These are phyloP conservation scores for Cotesia vestalis DNA, from an alignment of 1,140 invertebrate genomes.

Conservation along the genomic window DNA sequence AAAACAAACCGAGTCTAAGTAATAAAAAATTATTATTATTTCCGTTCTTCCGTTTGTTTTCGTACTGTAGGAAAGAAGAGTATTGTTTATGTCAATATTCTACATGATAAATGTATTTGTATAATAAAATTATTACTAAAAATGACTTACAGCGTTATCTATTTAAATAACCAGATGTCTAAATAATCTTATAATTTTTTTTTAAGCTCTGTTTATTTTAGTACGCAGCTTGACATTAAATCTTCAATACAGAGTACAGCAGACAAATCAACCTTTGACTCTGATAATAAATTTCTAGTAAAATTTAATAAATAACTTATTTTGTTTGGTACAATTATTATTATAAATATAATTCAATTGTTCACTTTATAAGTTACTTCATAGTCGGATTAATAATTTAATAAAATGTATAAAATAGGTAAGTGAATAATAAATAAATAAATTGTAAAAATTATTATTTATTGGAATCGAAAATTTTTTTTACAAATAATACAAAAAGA, in stretches of 20 bases:
- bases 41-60: no score
- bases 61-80: no score
- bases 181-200: neutral
- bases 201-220: neutral
- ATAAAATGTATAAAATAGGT: neutral
- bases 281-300: neutral
- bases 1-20: no score
- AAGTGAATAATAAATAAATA: no score
- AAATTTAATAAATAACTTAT: no score
- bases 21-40: no score
- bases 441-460: neutral
- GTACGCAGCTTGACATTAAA: neutral
- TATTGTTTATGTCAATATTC: neutral
- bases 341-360: no score
- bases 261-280: neutral
- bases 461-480: conserved; percentile 1
- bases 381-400: neutral
- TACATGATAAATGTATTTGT: conserved; percentile 4
- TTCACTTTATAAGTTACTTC: no score
- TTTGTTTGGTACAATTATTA: no score
- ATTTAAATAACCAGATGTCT: conserved; percentile 9
- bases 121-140: conserved; percentile 9
- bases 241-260: no score
- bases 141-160: neutral
- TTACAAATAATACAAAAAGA: neutral